Evolutionary conservation across 2,797 vertebrate species (phyloP).

Genomic region (Nasua narica): DNA sequence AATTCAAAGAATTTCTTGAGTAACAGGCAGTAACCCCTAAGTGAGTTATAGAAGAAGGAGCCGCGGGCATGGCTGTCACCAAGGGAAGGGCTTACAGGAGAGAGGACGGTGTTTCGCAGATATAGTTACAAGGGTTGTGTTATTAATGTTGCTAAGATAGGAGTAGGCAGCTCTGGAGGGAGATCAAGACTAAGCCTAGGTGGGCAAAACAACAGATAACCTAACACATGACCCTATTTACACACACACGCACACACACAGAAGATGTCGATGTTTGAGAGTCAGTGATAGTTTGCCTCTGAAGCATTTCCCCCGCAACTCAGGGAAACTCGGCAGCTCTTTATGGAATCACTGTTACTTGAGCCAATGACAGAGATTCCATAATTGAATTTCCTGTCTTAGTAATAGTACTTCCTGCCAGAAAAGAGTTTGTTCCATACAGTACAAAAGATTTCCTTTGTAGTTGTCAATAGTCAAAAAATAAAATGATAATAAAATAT

Average conservation of each 20-base stretch:
- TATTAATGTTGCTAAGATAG: not conserved
- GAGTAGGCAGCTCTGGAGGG: not conserved
- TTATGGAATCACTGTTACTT: not conserved
- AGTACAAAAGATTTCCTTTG: not conserved
- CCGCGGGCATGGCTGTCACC: accelerated
- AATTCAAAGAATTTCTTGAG: not conserved
- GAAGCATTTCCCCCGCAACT: not conserved
- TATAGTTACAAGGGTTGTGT: not conserved
- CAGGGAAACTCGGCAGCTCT: not conserved
- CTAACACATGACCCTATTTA: not conserved
- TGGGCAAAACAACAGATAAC: not conserved
- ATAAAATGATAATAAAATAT: not conserved
- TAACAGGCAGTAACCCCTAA: not conserved
- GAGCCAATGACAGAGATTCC: not conserved
- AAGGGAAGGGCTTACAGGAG: not conserved
- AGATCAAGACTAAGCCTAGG: not conserved
- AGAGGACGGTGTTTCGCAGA: not conserved
- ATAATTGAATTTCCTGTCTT: not conserved
- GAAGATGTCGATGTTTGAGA: not conserved
- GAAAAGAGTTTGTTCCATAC: not conserved
- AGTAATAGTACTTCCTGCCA: not conserved
- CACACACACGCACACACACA: not conserved
- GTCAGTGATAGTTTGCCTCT: not conserved
- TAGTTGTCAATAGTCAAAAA: not conserved
- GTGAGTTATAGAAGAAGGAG: not conserved